Base-by-base conservation (phyloP, 64 coral and sea anemone species). In the Platygyra sinensis region DNA sequence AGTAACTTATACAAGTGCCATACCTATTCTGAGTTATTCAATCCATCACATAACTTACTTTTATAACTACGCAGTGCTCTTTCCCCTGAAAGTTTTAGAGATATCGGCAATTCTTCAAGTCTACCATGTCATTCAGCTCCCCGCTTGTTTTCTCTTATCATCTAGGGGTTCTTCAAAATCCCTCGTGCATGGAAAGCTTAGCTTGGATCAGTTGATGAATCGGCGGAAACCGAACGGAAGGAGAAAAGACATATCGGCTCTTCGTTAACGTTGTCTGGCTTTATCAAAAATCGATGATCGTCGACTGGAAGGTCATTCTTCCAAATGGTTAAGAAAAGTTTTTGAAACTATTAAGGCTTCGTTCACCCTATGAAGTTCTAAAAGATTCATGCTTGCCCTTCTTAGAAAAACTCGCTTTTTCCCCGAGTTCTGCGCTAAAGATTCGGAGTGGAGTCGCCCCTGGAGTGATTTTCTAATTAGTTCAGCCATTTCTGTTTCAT, bases 371-470 rank as follows among this genome's bases (percentile, higher is more conserved):
- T 27, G 65, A 29, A 69, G 65, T 1, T 69, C 65, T 69, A 29
- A 69, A 7, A 69, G 65, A 10, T n/a, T 29, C 10, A 69, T 2
- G n/a, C 65, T 69, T 69, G 65, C 22, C n/a, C 65, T n/a, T 69
- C 65, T 69, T 69, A n/a, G 65, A n/a, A 69, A 69, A 69, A 69
- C 65, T 69, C 65, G 65, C 65, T 69, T 69, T n/a, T 69, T 24
- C 22, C 5, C n/a, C 7, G 22, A 69, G n/a, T n/a, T 69, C 25
- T 29, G 65, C 8, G 65, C 65, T 10, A 22, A 69, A 24, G n/a
- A 69, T 8, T 69, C 65, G 65, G 20, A 2, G 10, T 24, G n/a
- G 22, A 27, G 25, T 11, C 65, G 65, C 24, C 65, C 4, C 0
- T 28, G 65, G n/a, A n/a, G 29, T n/a, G 11, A 29, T 27, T n/a